Evolutionary conservation across 2,113 vertebrate species (phyloP), one percentile per base, ranked within the genome.

Genomic region (Columbina picui): DNA sequence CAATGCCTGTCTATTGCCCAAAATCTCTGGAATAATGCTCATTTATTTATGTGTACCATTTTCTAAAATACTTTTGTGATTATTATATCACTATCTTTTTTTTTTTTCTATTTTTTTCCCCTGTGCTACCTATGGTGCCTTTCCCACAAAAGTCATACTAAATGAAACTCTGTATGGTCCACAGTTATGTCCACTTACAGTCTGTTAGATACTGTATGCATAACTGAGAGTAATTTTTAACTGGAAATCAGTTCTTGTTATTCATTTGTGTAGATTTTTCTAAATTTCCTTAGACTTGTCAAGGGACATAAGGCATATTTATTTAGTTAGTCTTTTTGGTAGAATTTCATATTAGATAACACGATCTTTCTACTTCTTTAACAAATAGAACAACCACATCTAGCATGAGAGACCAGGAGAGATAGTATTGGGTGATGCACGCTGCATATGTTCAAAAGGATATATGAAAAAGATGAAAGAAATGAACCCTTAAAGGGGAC

Each of bases 391-490:
- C 25, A 59, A 34, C 6, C 17, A 25, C 8, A 7, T 2, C 6
- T 5, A n/a, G 4, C 21, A 30, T 36, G 8, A 61, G 21, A 89
- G 39, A 80, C 1, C 25, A 36, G 5, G 7, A 75, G 29, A 73
- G 88, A 27, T 1, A 18, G 5, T 63, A 55, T 0, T 41, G 11
- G 43, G 14, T 2, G 14, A 60, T n/a, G 5, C 5, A 32, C 7
- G 8, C 23, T 41, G 25, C 5, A 7, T 30, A 14, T 65, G n/a
- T 59, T 65, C 1, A 41, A 81, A 65, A 71, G 7, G 13, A 14
- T 27, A 1, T 53, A 34, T 57, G 45, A 34, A 59, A 76, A 75
- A 70, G 7, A 19, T 11, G 15, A 61, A 27, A 49, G n/a, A 43
- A 92, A 63, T 12, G 14, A 87, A 13, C 6, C 14, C 11, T 26